A percentile compares a stretch with the other conserved stretches of the same genome.
Evolutionary conservation across 2,797 vertebrate genomes (phyloP).

Genomic region (Platyrinchus mystaceus): DNA sequence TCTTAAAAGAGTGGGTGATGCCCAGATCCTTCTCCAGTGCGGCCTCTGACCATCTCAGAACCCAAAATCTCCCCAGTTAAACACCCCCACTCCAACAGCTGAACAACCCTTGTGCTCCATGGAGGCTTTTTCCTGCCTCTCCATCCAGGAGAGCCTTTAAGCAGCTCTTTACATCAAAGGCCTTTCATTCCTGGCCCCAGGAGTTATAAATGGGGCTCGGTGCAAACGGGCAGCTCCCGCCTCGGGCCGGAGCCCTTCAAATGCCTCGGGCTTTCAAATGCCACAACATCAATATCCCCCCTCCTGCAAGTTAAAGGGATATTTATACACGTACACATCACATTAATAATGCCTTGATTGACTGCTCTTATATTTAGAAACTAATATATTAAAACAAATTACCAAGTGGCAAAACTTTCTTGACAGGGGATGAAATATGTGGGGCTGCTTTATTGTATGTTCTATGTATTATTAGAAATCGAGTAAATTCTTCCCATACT

Average conservation of each 20-base stretch:
- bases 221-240: neutral
- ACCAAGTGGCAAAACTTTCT: conserved; percentile 47
- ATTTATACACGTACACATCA: conserved; percentile 52
- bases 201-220: conserved; percentile 53
- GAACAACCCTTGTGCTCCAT: neutral
- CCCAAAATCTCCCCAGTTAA: neutral
- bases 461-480: conserved; percentile 23
- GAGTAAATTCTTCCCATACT: conserved; percentile 46
- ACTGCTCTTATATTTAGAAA: conserved; percentile 42
- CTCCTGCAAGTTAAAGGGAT: conserved; percentile 42
- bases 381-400: conserved; percentile 60
- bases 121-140: neutral
- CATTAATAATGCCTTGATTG: conserved; percentile 43
- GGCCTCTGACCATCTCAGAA: neutral
- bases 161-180: conserved; percentile 47
- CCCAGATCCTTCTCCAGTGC: neutral
- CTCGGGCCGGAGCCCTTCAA: neutral
- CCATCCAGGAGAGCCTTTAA: conserved; percentile 11
- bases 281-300: conserved; percentile 46
- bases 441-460: conserved; percentile 20
- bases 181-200: neutral
- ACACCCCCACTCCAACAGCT: neutral
- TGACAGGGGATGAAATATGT: conserved; percentile 22
- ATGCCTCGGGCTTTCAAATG: neutral
- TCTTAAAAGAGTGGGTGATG: neutral